Evolutionary conservation across 2,797 vertebrate genomes (phyloP), one percentile per base, ranked within the genome.

Genomic region (Xenentodon cancila): DNA sequence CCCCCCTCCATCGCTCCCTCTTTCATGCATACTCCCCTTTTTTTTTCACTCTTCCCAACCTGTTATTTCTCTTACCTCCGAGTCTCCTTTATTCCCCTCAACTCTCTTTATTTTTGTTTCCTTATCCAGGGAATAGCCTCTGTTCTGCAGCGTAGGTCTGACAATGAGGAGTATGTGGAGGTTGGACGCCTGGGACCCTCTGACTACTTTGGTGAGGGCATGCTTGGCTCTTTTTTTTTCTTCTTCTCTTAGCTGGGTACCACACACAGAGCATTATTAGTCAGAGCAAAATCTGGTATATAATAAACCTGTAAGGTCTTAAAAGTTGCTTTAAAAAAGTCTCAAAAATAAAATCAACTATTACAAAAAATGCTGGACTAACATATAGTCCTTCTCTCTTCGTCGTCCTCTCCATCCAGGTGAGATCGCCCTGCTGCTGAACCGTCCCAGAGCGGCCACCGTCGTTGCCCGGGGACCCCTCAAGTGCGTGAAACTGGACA

Each of bases 141-240:
- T 0, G 97, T 99, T 58, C 94, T 99, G 64, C 97, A 99, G 92
- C 96, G 97, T 81, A 87, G 97, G 56, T 97, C 97, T 7, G 96
- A 96, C 75, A 96, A 95, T 0, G 97, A 99, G 85, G 97, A 98
- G 77, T 99, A 98, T 0, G 92, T 98, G 0, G 97, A 98, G 70
- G 97, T 98, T 1, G 97, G 97, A 37, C 94, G 97, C 32, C 95
- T 99, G 0, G 96, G 96, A 56, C 97, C 96, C 5, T 98, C 97
- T 0, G 97, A 99, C 91, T 99, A 98, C 89, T 99, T 99, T 51
- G 97, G 97, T 98, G 88, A 95, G 96, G 82, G 62, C 40, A 32
- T 9, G 53, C 1, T n/a, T 0, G 34, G 44, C 44, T 20, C 42
- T 22, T 60, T 64, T 48, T 52, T 12, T 34, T 1, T n/a, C n/a